Evolutionary conservation across 2,888 invertebrate genomes (phyloP).

Genomic region (Mythimna ferrago): DNA sequence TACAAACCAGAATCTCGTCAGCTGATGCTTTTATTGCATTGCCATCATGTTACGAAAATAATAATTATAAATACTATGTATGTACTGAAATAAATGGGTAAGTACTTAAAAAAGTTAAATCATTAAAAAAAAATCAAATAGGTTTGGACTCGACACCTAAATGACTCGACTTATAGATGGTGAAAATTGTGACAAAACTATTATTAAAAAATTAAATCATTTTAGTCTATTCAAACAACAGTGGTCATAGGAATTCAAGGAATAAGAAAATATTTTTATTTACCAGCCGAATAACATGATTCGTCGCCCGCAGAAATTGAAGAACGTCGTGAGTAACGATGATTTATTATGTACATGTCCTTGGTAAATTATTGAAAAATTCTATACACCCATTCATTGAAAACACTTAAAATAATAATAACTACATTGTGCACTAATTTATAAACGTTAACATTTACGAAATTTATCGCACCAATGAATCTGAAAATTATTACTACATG

Average conservation of each 20-base stretch:
- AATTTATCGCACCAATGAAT: constrained; percentile 68
- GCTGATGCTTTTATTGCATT: constrained; percentile 1
- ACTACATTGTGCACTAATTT: constrained; percentile 73
- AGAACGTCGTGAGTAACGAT: constrained; percentile 84
- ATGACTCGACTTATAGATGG: neutral
- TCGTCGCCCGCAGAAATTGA: constrained; percentile 82
- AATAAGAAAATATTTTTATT: constrained; percentile 61
- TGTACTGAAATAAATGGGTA: neutral
- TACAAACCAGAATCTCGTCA: constrained; percentile 1
- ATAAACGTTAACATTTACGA: constrained; percentile 53
- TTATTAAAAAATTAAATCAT: neutral
- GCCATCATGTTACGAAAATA: neutral
- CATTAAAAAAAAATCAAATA: neutral
- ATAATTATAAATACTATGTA: neutral
- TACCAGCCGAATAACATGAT: constrained; percentile 86
- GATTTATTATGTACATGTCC: constrained; percentile 89
- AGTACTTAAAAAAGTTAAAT: neutral
- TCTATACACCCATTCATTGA: constrained; percentile 81
- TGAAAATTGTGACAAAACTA: constrained; percentile 5
- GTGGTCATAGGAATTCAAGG: constrained; percentile 8
- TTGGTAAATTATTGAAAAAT: constrained; percentile 83
- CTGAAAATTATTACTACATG: constrained; percentile 48
- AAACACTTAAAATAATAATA: constrained; percentile 66
- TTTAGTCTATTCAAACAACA: constrained; percentile 8
- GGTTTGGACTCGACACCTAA: neutral